phyloP scores from a whole-genome alignment of 2,797 vertebrate genomes.

The Jordanella pulchra region DNA sequence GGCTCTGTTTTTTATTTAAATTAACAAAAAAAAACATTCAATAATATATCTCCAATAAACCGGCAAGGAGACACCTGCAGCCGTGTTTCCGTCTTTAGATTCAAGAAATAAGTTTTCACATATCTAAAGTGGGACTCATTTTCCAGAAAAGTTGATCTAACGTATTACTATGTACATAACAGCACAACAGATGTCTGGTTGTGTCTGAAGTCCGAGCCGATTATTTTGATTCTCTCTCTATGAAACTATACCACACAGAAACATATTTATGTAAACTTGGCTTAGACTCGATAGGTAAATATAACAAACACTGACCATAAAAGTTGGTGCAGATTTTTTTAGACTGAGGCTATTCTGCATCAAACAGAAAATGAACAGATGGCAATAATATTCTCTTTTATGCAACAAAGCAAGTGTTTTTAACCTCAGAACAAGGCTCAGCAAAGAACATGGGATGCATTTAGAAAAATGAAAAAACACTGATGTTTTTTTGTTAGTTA shows the following conservation, averaged over 20 bases:
- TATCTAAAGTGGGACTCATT: neutral
- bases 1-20: too few species aligned
- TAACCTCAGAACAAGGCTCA: neutral
- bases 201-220: neutral
- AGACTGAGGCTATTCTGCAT: neutral
- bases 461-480: neutral
- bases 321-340: neutral
- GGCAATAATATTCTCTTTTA: neutral
- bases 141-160: neutral
- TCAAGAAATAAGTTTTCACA: neutral
- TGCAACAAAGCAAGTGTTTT: neutral
- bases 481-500: neutral
- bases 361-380: neutral
- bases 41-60: neutral
- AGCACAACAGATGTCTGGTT: neutral
- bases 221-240: neutral
- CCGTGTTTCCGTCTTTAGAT: neutral
- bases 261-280: constrained; percentile 7
- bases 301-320: constrained; percentile 6
- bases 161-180: neutral
- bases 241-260: constrained; percentile 2
- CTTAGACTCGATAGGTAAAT: constrained; percentile 2
- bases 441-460: neutral
- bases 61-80: neutral
- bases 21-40: neutral